Percentiles rank a stretch among this genome's conserved stretches.
Evolutionary conservation across 2,888 invertebrate species (phyloP).

Genomic region (Ferrisia virgata): DNA sequence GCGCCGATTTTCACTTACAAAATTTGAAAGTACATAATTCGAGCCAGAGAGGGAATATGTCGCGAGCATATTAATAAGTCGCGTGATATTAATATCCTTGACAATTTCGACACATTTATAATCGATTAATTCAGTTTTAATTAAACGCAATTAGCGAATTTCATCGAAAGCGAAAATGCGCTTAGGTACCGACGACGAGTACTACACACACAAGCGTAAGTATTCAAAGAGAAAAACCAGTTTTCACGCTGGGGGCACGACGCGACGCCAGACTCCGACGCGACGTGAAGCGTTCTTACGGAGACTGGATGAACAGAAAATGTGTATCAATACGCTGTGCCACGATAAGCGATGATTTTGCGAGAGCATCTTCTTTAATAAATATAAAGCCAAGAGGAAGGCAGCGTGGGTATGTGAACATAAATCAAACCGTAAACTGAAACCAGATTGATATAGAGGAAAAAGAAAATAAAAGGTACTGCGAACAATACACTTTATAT

Average conservation of each 20-base stretch:
- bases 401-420: conserved; percentile 1
- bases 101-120: conserved; percentile 18
- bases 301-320: not conserved
- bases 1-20: not conserved
- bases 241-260: not conserved
- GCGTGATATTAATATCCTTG: conserved; percentile 11
- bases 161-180: conserved; percentile 25
- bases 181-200: no score
- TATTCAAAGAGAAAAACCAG: not conserved
- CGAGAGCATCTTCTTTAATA: conserved; percentile 6
- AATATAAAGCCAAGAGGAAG: no score
- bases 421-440: conserved; percentile 41
- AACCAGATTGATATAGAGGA: conserved; percentile 40
- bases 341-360: not conserved
- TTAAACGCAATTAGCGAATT: conserved; percentile 26
- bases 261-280: not conserved
- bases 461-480: conserved; percentile 37
- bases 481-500: conserved; percentile 32
- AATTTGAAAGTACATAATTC: conserved; percentile 19
- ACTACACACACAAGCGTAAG: no score
- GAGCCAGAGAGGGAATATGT: not conserved
- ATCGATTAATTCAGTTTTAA: conserved; percentile 10
- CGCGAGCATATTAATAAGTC: not conserved
- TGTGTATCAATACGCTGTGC: no score
- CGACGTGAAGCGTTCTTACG: not conserved